phyloP scores from a whole-genome alignment of 2,797 vertebrate genomes.

The Moxostoma hubbsi region DNA sequence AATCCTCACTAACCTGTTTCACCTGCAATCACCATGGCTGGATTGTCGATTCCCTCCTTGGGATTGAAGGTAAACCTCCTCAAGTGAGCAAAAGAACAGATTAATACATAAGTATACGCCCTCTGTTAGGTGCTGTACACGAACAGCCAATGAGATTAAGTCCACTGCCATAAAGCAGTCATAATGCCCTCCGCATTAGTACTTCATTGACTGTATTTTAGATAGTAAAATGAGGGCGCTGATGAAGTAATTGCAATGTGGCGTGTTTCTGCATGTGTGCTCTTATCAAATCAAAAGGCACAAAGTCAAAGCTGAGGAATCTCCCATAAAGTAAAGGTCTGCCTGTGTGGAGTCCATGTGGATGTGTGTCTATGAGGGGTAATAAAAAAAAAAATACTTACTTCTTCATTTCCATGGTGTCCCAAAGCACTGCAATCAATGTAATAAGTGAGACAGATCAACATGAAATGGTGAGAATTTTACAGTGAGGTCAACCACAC shows the following conservation, averaged over 20 bases:
- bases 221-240: constrained; percentile 12
- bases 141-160: constrained; percentile 36
- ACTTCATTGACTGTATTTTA: constrained; percentile 4
- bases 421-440: constrained; percentile 55
- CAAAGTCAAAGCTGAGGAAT: constrained; percentile 50
- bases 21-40: constrained; percentile 81
- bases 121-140: constrained; percentile 14
- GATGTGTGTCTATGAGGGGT: not conserved
- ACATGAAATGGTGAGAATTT: constrained; percentile 1
- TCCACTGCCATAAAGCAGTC: constrained; percentile 37
- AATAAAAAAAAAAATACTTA: constrained; percentile 65
- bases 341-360: not conserved
- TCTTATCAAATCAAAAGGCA: constrained; percentile 52
- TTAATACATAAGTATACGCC: constrained; percentile 8
- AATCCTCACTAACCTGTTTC: constrained; percentile 70
- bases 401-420: constrained; percentile 60
- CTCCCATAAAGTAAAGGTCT: constrained; percentile 42
- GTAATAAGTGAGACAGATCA: not conserved
- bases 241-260: not conserved
- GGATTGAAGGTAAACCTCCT: constrained; percentile 93
- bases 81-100: constrained; percentile 44
- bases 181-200: not conserved
- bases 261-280: constrained; percentile 27
- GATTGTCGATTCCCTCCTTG: constrained; percentile 94
- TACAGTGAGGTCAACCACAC: not conserved